Evolutionary conservation across 2,113 vertebrate species (phyloP).

Genomic region (Salvelinus sp.): DNA sequence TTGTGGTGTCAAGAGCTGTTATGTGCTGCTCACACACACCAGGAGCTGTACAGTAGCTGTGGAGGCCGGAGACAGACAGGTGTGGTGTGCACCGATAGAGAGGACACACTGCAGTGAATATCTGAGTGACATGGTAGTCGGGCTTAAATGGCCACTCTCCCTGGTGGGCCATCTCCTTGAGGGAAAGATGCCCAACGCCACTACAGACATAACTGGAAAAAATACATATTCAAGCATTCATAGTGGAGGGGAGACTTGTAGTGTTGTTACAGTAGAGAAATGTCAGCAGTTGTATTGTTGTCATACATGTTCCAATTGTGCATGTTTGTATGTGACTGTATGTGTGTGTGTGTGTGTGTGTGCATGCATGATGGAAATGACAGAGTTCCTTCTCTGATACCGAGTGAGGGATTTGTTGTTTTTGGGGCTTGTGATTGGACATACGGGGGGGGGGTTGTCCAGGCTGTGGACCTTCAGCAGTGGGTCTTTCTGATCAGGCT

Average conservation of each 20-base stretch:
- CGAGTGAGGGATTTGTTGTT: background rate
- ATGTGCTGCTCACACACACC: background rate
- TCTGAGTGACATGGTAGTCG: constrained; percentile 46
- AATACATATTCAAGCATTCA: too few relatives aligned
- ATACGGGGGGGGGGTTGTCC: background rate
- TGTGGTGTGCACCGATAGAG: background rate
- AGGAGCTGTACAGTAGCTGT: background rate
- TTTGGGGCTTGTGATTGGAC: background rate
- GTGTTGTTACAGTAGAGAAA: too few relatives aligned
- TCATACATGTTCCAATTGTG: background rate
- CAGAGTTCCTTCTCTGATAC: background rate
- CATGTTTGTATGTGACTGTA: too few relatives aligned
- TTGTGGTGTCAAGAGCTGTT: too few relatives aligned
- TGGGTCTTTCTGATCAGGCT: background rate
- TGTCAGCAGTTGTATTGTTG: background rate
- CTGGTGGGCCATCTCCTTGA: constrained; percentile 34
- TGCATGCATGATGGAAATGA: background rate
- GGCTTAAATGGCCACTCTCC: constrained; percentile 33
- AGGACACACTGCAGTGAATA: constrained; percentile 21
- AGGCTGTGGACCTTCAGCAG: constrained; percentile 1
- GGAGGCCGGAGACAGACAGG: background rate
- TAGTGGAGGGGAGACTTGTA: background rate
- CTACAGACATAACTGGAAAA: background rate
- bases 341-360: background rate
- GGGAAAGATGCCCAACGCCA: background rate